Evolutionary conservation across 2,113 vertebrate species (phyloP), one percentile per base, ranked within the genome.

Genomic region (Lepisosteus oculatus): DNA sequence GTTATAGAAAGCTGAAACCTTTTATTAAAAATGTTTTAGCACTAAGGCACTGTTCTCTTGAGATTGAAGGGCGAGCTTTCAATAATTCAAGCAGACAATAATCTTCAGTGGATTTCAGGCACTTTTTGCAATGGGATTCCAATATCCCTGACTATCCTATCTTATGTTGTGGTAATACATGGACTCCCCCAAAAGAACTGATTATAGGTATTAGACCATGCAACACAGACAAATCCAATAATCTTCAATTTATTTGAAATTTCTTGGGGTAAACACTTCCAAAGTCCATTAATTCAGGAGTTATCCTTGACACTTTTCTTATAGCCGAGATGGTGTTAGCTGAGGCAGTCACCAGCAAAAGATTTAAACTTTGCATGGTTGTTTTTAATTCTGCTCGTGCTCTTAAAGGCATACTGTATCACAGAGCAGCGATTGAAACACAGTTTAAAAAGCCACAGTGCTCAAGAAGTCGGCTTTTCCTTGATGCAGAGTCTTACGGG

Each of bases 201-300:
- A 51, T 9, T 51, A 51, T 9, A 55, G 42, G 41, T 59, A 13
- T 61, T n/a, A 12, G 57, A 70, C 47, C 9, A n/a, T 17, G 41
- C 55, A 62, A 6, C 44, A 44, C 56, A 45, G 43, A 70, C 8
- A 70, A 62, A 70, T 70, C 69, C n/a, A 15, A 41, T 57, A 62
- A 43, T 9, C 42, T 44, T 61, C 56, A 43, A 70, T 70, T 61
- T 47, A 61, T 45, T 43, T 45, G 56, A 70, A 29, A 45, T 42
- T 62, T 66, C 64, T 7, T 51, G 5, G 43, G 45, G 43, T 66
- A 43, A 66, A 66, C 64, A 66, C 12, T 47, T 47, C 29, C 44
- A 66, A 66, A n/a, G 43, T n/a, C 13, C 44, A 47, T 61, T 70
- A 61, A 43, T 57, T 61, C 43, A 61, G 43, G 42, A 70, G 45